Conservation (phyloP, 2,888 invertebrate species). For the Cryptocheilus praepositus region DNA sequence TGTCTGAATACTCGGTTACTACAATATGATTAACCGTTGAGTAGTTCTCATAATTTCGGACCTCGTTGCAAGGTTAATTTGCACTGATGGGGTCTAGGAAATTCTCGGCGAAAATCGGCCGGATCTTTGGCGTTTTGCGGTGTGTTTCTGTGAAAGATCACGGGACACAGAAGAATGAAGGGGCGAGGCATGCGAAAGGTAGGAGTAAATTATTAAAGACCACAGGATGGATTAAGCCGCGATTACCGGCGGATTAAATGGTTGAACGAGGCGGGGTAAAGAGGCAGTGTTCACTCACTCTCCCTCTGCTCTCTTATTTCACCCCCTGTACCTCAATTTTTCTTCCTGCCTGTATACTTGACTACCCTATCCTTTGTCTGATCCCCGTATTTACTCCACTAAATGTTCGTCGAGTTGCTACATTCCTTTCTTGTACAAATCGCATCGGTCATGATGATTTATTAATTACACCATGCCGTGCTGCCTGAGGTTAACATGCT, state of each 20-base stretch:
- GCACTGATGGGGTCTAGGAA: slow-evolving; percentile 26
- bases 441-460: too few species aligned
- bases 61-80: slow-evolving; percentile 29
- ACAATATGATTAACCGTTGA: too few species aligned
- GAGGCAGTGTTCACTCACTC: background rate
- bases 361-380: too few species aligned
- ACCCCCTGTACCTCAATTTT: too few species aligned
- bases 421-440: too few species aligned
- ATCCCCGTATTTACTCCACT: too few species aligned
- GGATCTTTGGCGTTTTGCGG: background rate
- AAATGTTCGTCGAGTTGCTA: too few species aligned
- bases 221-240: slow-evolving; percentile 1
- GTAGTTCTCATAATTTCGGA: background rate
- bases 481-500: too few species aligned
- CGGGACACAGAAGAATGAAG: background rate
- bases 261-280: background rate
- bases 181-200: background rate
- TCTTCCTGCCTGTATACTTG: too few species aligned
- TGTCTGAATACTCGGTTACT: too few species aligned
- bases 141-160: background rate
- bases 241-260: slow-evolving; percentile 8
- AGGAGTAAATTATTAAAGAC: background rate
- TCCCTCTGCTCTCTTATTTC: background rate
- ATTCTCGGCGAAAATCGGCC: background rate
- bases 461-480: too few species aligned